Conservation (phyloP, 2,888 invertebrate species). For the Trissolcus japonicus region DNA sequence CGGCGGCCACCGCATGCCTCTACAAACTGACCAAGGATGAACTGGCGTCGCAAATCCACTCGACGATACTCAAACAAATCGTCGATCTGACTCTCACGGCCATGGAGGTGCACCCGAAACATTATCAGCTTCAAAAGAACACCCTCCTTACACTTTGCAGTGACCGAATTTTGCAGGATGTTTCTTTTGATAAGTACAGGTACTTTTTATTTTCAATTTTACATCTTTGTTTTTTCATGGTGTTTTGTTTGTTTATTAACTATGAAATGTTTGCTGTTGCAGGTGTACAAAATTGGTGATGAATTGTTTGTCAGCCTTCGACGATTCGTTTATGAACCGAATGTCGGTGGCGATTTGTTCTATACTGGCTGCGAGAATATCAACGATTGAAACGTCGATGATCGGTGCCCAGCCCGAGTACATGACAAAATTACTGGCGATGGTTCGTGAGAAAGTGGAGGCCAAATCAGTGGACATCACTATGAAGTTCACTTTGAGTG, state of each 20-base stretch:
- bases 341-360: slow-evolving; percentile 90
- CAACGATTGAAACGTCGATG: slow-evolving; percentile 82
- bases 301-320: slow-evolving; percentile 83
- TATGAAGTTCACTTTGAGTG: slow-evolving; percentile 85
- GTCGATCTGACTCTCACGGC: slow-evolving; percentile 82
- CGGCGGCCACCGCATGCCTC: slow-evolving; percentile 86
- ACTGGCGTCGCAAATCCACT: slow-evolving; percentile 81
- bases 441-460: slow-evolving; percentile 80
- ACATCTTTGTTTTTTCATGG: not conserved
- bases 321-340: slow-evolving; percentile 83
- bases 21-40: slow-evolving; percentile 84
- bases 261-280: not conserved
- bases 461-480: slow-evolving; percentile 81
- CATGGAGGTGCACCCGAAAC: slow-evolving; percentile 83
- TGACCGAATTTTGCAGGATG: slow-evolving; percentile 85
- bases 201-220: slow-evolving; percentile 44
- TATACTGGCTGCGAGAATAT: slow-evolving; percentile 81
- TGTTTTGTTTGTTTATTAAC: no score
- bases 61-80: slow-evolving; percentile 80
- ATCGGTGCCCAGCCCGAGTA: slow-evolving; percentile 82
- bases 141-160: slow-evolving; percentile 85
- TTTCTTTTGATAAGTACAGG: slow-evolving; percentile 80
- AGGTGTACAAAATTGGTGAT: slow-evolving; percentile 84
- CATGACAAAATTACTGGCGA: slow-evolving; percentile 82
- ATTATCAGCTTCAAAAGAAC: slow-evolving; percentile 85